Percentiles rank a stretch among this genome's conserved stretches.
Evolutionary conservation across 1,140 invertebrate species (phyloP).

Genomic region (Heliconius himera): DNA sequence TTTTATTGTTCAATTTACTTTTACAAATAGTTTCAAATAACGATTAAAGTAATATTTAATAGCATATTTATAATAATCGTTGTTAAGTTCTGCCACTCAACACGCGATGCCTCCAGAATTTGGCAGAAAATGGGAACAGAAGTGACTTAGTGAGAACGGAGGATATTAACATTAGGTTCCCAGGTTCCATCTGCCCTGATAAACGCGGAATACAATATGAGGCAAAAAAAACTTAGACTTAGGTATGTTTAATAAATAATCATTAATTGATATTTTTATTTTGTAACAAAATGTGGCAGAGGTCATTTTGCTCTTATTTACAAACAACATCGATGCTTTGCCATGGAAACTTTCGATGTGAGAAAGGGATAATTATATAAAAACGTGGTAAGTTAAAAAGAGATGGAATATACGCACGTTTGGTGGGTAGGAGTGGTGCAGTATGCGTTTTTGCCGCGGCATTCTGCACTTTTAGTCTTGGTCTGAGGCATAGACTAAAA

Average conservation of each 20-base stretch:
- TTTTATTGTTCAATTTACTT: too few species aligned
- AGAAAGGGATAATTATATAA: slow-evolving; percentile 45
- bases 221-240: too few species aligned
- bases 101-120: too few species aligned
- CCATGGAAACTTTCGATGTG: slow-evolving; percentile 41
- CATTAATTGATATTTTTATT: slow-evolving; percentile 13
- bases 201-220: too few species aligned
- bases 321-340: slow-evolving; percentile 30
- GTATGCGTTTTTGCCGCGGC: slow-evolving; percentile 73
- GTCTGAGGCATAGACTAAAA: slow-evolving; percentile 42
- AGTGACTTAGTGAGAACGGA: too few species aligned
- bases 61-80: too few species aligned
- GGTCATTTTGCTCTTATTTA: slow-evolving; percentile 39
- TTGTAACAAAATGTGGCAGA: slow-evolving; percentile 21
- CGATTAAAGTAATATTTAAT: too few species aligned
- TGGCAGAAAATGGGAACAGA: too few species aligned
- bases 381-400: slow-evolving; percentile 38
- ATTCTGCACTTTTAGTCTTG: slow-evolving; percentile 59
- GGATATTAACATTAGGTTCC: too few species aligned
- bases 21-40: too few species aligned
- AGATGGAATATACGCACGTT: slow-evolving; percentile 50
- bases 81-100: too few species aligned
- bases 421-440: slow-evolving; percentile 68
- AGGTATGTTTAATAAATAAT: neutral
- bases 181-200: too few species aligned